These are phyloP conservation scores for Butorides virescens DNA, from an alignment of 2,113 vertebrate species.

Conservation along the genomic window DNA sequence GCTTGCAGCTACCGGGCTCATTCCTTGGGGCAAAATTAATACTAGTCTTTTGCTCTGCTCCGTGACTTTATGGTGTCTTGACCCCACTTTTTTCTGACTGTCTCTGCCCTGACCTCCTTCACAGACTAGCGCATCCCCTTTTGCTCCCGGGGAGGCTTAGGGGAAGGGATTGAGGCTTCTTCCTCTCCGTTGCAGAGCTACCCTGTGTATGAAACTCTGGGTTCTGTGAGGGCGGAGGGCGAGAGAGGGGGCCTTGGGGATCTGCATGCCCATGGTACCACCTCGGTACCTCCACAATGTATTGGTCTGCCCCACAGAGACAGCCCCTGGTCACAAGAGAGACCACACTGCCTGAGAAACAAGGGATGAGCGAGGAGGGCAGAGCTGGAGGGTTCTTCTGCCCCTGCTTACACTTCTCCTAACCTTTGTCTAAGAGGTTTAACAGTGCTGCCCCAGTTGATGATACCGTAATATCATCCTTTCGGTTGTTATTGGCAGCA, in stretches of 20 bases:
- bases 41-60: background rate
- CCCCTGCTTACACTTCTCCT: background rate
- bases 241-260: background rate
- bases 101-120: background rate
- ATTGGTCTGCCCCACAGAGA: background rate
- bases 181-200: background rate
- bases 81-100: background rate
- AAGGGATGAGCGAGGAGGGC: background rate
- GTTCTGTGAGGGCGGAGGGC: background rate
- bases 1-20: background rate
- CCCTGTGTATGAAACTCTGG: background rate
- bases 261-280: background rate
- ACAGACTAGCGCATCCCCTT: background rate
- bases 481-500: background rate
- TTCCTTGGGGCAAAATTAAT: background rate
- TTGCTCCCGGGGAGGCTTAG: background rate
- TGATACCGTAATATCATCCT: background rate
- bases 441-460: background rate
- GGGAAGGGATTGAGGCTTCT: background rate
- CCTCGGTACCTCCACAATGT: accelerated
- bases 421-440: background rate
- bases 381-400: background rate
- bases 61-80: background rate
- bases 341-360: background rate
- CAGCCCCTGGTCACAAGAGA: background rate